Percentiles rank a stretch among this genome's conserved stretches.
phyloP scores from a whole-genome alignment of 2,797 vertebrate genomes.

The Ispidina picta region DNA sequence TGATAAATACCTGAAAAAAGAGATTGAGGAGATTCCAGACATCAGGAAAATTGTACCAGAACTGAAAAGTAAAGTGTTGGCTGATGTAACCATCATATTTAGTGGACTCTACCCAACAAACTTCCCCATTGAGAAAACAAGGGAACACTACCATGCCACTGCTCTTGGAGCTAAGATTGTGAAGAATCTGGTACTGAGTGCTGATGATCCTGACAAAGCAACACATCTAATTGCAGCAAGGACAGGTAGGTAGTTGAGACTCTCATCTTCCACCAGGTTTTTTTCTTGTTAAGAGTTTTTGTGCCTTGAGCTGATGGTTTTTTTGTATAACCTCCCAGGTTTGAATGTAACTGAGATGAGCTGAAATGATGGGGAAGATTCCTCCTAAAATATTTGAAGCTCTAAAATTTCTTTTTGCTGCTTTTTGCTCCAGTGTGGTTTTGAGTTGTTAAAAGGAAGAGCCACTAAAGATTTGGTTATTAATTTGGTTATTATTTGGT shows the following conservation, averaged over 20 bases:
- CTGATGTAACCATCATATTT: conserved; percentile 87
- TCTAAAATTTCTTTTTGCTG: not conserved
- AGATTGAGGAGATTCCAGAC: conserved; percentile 85
- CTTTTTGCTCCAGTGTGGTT: not conserved
- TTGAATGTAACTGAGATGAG: not conserved
- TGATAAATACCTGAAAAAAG: conserved; percentile 84
- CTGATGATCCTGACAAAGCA: conserved; percentile 83
- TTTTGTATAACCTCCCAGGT: not conserved
- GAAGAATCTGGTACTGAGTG: conserved; percentile 84
- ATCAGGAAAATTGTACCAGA: conserved; percentile 94
- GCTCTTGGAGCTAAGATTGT: conserved; percentile 90
- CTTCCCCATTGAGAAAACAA: conserved; percentile 92
- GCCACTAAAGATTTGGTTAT: not conserved
- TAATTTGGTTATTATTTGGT: too few species aligned
- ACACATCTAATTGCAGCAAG: conserved; percentile 94
- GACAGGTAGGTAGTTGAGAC: conserved; percentile 86
- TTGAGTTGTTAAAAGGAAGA: not conserved
- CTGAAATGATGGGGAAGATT: not conserved
- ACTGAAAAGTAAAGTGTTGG: conserved; percentile 88
- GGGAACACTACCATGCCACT: conserved; percentile 93
- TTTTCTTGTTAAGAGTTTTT: not conserved
- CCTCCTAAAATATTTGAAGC: not conserved
- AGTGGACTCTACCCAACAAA: conserved; percentile 95
- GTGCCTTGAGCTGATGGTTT: not conserved
- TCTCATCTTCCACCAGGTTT: not conserved